These are phyloP conservation scores for Hydrophis major DNA, from an alignment of 2,797 vertebrate genomes.

Conservation along the genomic window DNA sequence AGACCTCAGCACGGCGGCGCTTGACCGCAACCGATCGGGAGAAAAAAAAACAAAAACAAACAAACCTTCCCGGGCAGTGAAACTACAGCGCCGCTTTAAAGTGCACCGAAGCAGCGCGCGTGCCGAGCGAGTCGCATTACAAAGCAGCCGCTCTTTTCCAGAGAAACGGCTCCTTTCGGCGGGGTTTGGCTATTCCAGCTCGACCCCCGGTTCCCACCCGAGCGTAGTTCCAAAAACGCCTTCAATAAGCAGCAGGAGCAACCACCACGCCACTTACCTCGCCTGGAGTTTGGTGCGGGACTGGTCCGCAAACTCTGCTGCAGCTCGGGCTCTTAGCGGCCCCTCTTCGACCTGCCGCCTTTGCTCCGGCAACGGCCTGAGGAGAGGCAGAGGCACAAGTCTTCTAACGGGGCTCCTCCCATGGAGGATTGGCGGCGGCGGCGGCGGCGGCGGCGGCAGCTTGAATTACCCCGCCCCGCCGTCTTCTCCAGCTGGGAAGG, in stretches of 20 bases:
- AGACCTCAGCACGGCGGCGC: not conserved
- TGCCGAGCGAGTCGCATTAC: not conserved
- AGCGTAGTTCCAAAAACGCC: not conserved
- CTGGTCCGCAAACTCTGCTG: slow-evolving; percentile 33
- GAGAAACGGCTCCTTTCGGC: not conserved
- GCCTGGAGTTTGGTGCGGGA: slow-evolving; percentile 42
- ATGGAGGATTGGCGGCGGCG: not conserved
- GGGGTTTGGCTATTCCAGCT: not conserved
- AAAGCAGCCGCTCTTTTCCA: not conserved
- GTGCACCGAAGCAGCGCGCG: not conserved
- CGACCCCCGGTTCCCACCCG: not conserved
- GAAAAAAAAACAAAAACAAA: not conserved
- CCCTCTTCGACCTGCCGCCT: no score
- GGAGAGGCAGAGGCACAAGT: not conserved
- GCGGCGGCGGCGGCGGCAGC: not conserved
- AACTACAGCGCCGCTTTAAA: not conserved
- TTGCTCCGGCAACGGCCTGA: not conserved
- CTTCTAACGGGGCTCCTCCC: not conserved
- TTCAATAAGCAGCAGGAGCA: not conserved
- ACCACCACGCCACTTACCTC: slow-evolving; percentile 33
- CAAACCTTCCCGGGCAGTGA: not conserved
- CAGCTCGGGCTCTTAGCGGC: slow-evolving; percentile 12
- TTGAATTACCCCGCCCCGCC: not conserved
- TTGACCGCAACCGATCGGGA: not conserved
- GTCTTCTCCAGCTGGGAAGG: not conserved